phyloP scores from a whole-genome alignment of 30 jellyfish, hydroid and myxozoan species.

The Sanderia malayensis region DNA sequence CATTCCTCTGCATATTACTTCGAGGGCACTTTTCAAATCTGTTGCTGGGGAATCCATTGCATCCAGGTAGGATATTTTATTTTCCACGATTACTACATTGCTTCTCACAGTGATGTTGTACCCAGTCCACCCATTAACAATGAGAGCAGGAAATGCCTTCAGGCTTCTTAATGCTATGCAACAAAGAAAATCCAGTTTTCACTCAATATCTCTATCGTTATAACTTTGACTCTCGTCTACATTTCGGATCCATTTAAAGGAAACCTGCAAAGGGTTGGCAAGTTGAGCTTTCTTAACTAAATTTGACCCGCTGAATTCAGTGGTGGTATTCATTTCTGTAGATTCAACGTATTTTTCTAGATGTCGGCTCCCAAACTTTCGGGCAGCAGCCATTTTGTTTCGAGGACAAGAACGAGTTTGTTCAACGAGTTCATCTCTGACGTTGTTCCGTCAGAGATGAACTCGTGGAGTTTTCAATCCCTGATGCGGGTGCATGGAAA shows the following conservation, averaged over 20 bases:
- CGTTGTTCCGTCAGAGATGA: too few relatives aligned
- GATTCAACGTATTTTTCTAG: too few relatives aligned
- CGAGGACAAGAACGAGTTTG: too few relatives aligned
- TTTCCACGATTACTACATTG: conserved; percentile 11
- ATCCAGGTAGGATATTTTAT: conserved; percentile 1
- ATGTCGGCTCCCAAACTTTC: too few relatives aligned
- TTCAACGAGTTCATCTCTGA: too few relatives aligned
- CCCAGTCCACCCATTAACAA: conserved; percentile 43
- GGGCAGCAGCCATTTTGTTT: too few relatives aligned
- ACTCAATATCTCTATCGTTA: neutral
- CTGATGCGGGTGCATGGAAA: too few relatives aligned
- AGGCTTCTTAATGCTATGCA: conserved; percentile 14
- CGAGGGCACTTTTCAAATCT: conserved; percentile 23
- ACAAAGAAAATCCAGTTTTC: neutral
- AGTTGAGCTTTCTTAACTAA: too few relatives aligned
- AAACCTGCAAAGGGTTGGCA: too few relatives aligned
- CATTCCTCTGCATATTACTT: conserved; percentile 16
- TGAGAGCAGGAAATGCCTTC: neutral
- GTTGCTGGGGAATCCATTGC: conserved; percentile 29
- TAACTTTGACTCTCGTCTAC: neutral
- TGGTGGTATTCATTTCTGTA: too few relatives aligned
- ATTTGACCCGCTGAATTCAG: too few relatives aligned
- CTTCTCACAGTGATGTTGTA: conserved; percentile 5
- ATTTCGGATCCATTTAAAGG: neutral
- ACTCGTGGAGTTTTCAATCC: too few relatives aligned